A percentile compares a stretch with the other conserved stretches of the same genome.
These are phyloP conservation scores for Danio aesculapii DNA, from an alignment of 2,797 vertebrate species.

Conservation along the genomic window DNA sequence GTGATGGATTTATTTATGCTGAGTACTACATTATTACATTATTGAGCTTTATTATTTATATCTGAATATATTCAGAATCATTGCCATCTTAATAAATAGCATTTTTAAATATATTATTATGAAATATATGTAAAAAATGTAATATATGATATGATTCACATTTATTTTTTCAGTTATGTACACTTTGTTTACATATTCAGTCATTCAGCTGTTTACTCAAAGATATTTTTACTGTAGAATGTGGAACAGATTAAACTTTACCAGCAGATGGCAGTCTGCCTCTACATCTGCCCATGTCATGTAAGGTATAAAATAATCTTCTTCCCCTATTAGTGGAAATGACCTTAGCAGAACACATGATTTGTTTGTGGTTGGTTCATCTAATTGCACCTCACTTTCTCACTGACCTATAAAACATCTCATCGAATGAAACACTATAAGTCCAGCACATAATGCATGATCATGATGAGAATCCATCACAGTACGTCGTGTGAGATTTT, in stretches of 20 bases:
- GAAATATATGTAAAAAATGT: no score
- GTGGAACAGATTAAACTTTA: not conserved
- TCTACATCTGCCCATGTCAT: conserved; percentile 32
- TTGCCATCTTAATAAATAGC: no score
- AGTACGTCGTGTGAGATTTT: conserved; percentile 6
- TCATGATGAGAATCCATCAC: conserved; percentile 15
- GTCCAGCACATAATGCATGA: conserved; percentile 3
- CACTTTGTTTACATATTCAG: no score
- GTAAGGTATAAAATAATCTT: not conserved
- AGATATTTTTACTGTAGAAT: no score
- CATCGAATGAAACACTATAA: not conserved
- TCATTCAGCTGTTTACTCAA: no score
- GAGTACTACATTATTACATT: no score
- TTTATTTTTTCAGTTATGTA: no score
- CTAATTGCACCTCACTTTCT: conserved; percentile 12
- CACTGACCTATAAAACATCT: conserved; percentile 18
- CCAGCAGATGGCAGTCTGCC: conserved; percentile 77
- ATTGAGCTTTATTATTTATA: no score
- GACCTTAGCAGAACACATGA: not conserved
- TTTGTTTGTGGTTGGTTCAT: conserved; percentile 24
- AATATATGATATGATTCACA: no score
- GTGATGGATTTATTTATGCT: no score
- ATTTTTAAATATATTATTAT: no score
- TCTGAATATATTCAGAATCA: no score
- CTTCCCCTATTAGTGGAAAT: not conserved